Percentiles rank a stretch among this genome's conserved stretches.
Conservation (phyloP, 2,797 vertebrate species). For the Tympanoctomys barrerae region DNA sequence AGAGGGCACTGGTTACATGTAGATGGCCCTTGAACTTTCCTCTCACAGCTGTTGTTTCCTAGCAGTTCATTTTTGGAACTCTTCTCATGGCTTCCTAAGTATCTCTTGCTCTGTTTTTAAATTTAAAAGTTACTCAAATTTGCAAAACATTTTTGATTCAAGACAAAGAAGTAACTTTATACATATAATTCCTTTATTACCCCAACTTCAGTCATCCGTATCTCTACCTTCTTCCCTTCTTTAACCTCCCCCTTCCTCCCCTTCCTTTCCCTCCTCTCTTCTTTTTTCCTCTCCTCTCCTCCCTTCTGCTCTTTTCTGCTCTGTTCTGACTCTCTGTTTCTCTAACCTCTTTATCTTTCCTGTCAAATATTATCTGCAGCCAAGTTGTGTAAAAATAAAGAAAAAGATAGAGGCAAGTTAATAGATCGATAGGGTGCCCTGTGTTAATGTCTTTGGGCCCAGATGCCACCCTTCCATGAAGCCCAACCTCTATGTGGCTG, state of each 20-base stretch:
- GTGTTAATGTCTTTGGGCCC: background rate
- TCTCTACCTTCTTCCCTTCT: background rate
- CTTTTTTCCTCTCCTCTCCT: background rate
- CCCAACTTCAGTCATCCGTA: background rate
- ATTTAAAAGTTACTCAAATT: slow-evolving; percentile 44
- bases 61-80: slow-evolving; percentile 77
- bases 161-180: background rate
- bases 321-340: background rate
- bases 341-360: background rate
- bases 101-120: slow-evolving; percentile 52
- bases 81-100: slow-evolving; percentile 54
- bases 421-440: background rate
- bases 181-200: background rate
- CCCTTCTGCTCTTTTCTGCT: background rate
- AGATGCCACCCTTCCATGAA: background rate
- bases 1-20: slow-evolving; percentile 82
- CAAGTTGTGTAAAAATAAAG: background rate
- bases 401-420: background rate
- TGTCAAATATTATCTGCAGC: background rate
- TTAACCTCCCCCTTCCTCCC: too few species aligned
- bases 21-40: slow-evolving; percentile 88
- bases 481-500: background rate
- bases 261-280: too few species aligned
- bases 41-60: slow-evolving; percentile 80
- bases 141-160: slow-evolving; percentile 31